These are phyloP conservation scores for Ceraclea dissimilis DNA, from an alignment of 2,888 invertebrate genomes.

Conservation along the genomic window DNA sequence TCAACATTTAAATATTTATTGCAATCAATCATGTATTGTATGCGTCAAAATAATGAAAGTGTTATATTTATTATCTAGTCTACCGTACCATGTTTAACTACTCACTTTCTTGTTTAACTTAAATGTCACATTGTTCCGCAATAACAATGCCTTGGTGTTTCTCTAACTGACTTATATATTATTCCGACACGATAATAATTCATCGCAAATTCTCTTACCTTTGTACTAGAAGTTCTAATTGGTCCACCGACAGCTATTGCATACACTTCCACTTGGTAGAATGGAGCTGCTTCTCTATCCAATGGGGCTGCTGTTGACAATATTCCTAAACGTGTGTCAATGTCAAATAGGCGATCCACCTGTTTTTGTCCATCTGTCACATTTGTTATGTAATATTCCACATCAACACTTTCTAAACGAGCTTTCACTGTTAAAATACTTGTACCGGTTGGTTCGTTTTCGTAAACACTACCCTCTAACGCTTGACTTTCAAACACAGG, in stretches of 20 bases:
- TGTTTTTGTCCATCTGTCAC: conserved; percentile 65
- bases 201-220: conserved; percentile 54
- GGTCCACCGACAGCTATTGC: conserved; percentile 69
- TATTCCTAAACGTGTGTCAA: conserved; percentile 82
- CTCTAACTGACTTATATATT: no score
- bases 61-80: no score
- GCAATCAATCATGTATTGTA: no score
- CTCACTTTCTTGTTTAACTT: no score
- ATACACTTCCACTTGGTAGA: conserved; percentile 79
- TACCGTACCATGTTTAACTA: no score
- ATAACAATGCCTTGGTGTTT: no score
- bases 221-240: conserved; percentile 71
- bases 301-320: conserved; percentile 76
- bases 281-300: conserved; percentile 78
- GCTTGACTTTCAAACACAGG: conserved; percentile 37
- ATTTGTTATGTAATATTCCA: conserved; percentile 89
- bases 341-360: conserved; percentile 84
- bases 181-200: neutral
- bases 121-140: no score
- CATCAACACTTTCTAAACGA: conserved; percentile 54
- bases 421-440: conserved; percentile 76
- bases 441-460: conserved; percentile 83
- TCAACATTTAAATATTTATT: no score
- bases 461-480: conserved; percentile 65
- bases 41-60: no score